Percentiles rank a stretch among this genome's conserved stretches.
These are phyloP conservation scores for Ametastegia equiseti DNA, from an alignment of 2,888 invertebrate genomes.

Conservation along the genomic window DNA sequence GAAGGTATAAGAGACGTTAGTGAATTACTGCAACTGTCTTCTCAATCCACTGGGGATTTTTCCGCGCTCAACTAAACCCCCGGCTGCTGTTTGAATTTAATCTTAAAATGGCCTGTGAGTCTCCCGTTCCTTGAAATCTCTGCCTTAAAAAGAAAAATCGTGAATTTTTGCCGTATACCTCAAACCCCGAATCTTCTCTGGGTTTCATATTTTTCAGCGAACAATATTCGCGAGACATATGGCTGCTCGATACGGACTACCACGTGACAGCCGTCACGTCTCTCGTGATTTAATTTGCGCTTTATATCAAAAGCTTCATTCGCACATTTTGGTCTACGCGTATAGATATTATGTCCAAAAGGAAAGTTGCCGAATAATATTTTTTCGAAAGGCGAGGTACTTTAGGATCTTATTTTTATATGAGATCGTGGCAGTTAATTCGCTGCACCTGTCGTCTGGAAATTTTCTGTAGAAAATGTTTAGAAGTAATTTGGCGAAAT, in stretches of 20 bases:
- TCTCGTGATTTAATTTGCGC: background rate
- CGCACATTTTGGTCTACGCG: background rate
- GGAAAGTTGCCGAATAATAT: background rate
- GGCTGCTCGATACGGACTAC: background rate
- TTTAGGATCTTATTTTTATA: background rate
- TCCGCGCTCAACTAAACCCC: background rate
- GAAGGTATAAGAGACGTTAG: background rate
- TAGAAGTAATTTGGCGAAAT: constrained; percentile 6
- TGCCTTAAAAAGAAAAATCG: background rate
- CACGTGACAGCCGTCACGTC: constrained; percentile 28
- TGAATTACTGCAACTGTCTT: background rate
- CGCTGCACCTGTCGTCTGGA: background rate
- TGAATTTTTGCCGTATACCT: background rate
- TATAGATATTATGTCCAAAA: too few relatives aligned
- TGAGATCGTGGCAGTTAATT: background rate
- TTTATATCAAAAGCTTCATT: background rate
- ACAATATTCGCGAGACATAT: background rate
- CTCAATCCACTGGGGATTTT: constrained; percentile 2
- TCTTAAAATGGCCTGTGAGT: constrained; percentile 19
- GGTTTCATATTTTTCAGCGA: background rate
- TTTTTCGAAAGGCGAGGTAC: background rate
- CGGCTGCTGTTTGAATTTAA: constrained; percentile 19
- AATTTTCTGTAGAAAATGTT: background rate
- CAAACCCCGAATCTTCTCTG: background rate
- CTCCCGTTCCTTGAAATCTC: background rate